Percentiles rank a stretch among this genome's conserved stretches.
phyloP scores from a whole-genome alignment of 2,888 invertebrate species.

The Cantharis rufa region DNA sequence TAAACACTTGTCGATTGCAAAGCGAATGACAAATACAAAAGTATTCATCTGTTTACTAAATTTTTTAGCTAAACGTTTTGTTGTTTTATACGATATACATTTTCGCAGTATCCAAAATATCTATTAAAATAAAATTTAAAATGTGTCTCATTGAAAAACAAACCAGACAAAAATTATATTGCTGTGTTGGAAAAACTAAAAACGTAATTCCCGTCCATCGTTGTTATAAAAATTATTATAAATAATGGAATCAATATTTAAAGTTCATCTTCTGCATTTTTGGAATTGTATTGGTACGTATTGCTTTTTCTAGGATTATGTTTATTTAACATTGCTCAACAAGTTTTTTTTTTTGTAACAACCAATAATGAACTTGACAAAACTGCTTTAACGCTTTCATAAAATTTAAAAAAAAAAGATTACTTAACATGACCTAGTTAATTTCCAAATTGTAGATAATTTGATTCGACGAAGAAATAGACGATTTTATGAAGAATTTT shows the following conservation, averaged over 20 bases:
- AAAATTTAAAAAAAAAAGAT: background rate
- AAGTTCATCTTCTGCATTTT: constrained; percentile 21
- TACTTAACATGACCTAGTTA: background rate
- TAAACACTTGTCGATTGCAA: constrained; percentile 33
- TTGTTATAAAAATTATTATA: background rate
- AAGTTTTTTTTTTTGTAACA: background rate
- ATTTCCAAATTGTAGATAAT: background rate
- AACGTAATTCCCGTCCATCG: background rate
- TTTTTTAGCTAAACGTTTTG: constrained; percentile 27
- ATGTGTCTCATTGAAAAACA: constrained; percentile 4
- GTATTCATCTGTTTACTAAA: constrained; percentile 25
- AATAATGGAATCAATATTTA: constrained; percentile 18
- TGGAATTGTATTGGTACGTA: constrained; percentile 34
- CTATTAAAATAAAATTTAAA: constrained; percentile 17
- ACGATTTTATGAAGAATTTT: background rate
- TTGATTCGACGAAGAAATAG: background rate
- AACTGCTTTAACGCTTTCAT: background rate
- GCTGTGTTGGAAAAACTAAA: constrained; percentile 5
- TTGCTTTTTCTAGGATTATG: constrained; percentile 35
- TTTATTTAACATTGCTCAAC: constrained; percentile 11
- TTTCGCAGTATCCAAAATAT: constrained; percentile 34
- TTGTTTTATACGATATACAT: constrained; percentile 30
- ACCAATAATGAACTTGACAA: background rate
- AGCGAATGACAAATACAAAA: constrained; percentile 29
- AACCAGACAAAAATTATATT: constrained; percentile 13